Evolutionary conservation across 2,113 vertebrate species (phyloP).

Genomic region (Phainopepla nitens): DNA sequence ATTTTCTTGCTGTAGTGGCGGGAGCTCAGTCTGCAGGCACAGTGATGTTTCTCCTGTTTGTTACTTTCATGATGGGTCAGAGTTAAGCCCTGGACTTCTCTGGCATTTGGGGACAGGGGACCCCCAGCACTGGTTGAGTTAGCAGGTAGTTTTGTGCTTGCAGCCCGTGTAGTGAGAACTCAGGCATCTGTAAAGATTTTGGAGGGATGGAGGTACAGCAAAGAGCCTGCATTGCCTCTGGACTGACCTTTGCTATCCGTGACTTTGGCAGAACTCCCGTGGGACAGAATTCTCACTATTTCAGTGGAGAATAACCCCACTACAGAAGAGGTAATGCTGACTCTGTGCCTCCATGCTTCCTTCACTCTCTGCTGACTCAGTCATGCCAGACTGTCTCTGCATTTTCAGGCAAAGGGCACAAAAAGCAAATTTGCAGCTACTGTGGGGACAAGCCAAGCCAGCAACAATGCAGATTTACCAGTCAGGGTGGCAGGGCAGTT

Average conservation of each 20-base stretch:
- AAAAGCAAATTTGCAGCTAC: not conserved
- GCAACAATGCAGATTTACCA: not conserved
- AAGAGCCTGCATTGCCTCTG: not conserved
- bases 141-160: not conserved
- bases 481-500: not conserved
- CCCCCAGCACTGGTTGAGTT: not conserved
- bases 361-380: not conserved
- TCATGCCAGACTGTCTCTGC: not conserved
- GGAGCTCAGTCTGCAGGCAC: not conserved
- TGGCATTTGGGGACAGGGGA: not conserved
- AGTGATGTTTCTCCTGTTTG: not conserved
- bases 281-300: not conserved
- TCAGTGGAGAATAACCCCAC: not conserved
- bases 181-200: not conserved
- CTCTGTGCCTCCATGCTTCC: not conserved
- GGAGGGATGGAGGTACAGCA: not conserved
- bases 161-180: not conserved
- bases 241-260: not conserved
- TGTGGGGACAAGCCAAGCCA: not conserved
- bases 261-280: not conserved
- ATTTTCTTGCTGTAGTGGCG: not conserved
- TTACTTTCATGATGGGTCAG: not conserved
- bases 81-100: not conserved
- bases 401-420: not conserved
- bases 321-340: not conserved